phyloP scores from a whole-genome alignment of 2,113 vertebrate genomes.

The Centropus bengalensis region DNA sequence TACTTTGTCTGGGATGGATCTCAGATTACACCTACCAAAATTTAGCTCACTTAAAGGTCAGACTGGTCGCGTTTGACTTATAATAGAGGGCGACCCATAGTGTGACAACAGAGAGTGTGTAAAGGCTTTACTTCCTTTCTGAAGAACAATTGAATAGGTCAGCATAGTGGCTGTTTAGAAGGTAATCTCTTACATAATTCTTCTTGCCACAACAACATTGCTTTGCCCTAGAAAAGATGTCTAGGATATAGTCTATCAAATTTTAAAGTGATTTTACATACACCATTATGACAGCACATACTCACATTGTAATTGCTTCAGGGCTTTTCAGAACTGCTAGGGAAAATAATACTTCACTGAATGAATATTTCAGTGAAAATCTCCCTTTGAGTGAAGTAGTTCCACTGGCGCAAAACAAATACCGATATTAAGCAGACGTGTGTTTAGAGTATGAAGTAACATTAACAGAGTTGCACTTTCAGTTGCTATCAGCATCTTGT shows the following conservation, averaged over 20 bases:
- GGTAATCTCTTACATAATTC: not conserved
- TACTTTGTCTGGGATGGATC: not conserved
- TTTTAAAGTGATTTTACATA: not conserved
- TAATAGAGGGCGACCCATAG: accelerated
- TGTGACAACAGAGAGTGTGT: not conserved
- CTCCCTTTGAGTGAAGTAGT: not conserved
- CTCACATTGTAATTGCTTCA: not conserved
- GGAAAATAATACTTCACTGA: not conserved
- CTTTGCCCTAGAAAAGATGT: not conserved
- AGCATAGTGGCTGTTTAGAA: not conserved
- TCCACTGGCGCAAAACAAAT: not conserved
- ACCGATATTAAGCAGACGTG: not conserved
- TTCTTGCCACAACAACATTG: not conserved
- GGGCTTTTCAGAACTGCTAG: not conserved
- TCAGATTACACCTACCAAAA: not conserved
- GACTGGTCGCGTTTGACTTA: not conserved
- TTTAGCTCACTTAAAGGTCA: not conserved
- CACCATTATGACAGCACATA: not conserved
- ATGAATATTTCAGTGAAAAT: not conserved
- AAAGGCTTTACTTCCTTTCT: not conserved
- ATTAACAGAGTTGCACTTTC: not conserved
- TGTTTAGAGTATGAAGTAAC: not conserved
- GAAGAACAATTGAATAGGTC: not conserved
- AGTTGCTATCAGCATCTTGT: not conserved
- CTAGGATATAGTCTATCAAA: not conserved